Percentiles rank a stretch among this genome's conserved stretches.
Conservation (phyloP, 2,113 vertebrate genomes). For the Dasyprocta punctata region DNA sequence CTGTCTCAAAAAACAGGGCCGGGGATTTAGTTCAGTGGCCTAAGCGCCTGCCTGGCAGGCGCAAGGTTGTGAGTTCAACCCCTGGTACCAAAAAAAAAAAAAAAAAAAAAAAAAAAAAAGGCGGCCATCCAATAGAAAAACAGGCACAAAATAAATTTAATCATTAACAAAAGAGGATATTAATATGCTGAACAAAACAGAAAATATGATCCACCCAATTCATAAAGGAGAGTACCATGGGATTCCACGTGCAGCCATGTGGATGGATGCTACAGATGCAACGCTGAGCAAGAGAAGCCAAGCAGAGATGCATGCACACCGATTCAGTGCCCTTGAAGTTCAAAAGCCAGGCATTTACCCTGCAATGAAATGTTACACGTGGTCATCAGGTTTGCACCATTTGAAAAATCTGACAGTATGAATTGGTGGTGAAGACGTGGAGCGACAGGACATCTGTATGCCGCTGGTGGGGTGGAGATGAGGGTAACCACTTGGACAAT, state of each 20-base stretch:
- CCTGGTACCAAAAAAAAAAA: too few relatives aligned
- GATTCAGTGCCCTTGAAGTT: background rate
- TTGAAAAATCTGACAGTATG: background rate
- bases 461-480: background rate
- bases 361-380: background rate
- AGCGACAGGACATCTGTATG: background rate
- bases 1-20: too few relatives aligned
- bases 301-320: background rate
- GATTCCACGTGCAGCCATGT: background rate
- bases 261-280: background rate
- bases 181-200: background rate
- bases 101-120: background rate
- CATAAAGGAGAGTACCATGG: background rate
- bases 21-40: too few relatives aligned
- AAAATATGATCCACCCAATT: background rate
- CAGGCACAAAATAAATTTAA: constrained; percentile 29
- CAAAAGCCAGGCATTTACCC: background rate
- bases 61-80: too few relatives aligned
- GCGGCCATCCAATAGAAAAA: background rate
- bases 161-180: background rate
- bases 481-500: background rate
- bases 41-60: too few relatives aligned
- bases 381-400: background rate
- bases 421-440: background rate
- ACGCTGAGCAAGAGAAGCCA: background rate